These are phyloP conservation scores for Atherinomorus stipes DNA, from an alignment of 2,113 vertebrate species.

Conservation along the genomic window DNA sequence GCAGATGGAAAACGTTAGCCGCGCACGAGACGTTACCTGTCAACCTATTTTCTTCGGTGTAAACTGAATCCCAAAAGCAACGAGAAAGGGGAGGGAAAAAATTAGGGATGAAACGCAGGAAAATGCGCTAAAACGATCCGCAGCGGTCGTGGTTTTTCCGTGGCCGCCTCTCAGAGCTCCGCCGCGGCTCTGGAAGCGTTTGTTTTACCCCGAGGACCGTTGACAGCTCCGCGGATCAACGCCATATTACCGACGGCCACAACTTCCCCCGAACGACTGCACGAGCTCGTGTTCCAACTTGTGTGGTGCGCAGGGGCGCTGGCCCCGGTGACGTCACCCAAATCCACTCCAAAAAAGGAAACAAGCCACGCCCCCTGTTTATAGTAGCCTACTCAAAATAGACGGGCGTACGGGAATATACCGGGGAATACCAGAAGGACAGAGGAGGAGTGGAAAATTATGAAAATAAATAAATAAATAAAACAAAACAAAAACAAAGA, in stretches of 20 bases:
- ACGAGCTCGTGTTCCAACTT: constrained; percentile 51
- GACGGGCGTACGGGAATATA: constrained; percentile 10
- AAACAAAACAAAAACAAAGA: too few relatives aligned
- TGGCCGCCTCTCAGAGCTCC: not conserved
- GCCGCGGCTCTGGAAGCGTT: not conserved
- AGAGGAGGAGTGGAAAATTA: too few relatives aligned
- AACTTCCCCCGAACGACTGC: constrained; percentile 4
- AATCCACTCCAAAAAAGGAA: constrained; percentile 44
- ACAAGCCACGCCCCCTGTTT: constrained; percentile 52
- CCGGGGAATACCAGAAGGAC: not conserved
- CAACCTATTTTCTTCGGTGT: constrained; percentile 15
- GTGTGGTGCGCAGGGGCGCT: constrained; percentile 77
- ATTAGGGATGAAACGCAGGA: not conserved
- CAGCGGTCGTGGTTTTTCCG: not conserved
- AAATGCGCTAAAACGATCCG: not conserved
- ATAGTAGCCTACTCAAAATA: constrained; percentile 35
- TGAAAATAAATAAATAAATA: too few relatives aligned
- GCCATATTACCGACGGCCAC: constrained; percentile 64
- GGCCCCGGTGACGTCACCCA: constrained; percentile 73
- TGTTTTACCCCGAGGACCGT: not conserved
- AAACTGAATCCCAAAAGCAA: not conserved
- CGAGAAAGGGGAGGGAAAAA: too few relatives aligned
- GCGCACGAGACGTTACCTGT: constrained; percentile 25
- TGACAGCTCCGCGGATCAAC: constrained; percentile 40
- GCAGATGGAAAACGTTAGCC: not conserved